Evolutionary conservation across 1,140 invertebrate genomes (phyloP), one percentile per base, ranked within the genome.

Genomic region (Tetraneura akinire): DNA sequence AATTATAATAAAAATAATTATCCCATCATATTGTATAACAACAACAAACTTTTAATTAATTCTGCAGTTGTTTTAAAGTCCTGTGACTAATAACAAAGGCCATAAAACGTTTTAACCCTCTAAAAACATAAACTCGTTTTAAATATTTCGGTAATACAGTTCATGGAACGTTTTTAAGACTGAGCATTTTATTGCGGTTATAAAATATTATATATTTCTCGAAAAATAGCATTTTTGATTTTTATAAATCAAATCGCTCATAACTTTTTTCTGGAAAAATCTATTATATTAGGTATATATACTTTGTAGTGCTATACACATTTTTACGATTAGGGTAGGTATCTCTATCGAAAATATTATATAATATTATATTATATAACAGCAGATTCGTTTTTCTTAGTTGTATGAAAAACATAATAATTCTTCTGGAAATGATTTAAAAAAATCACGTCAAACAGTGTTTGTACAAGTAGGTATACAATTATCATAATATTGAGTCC

Each of bases 31-130:
- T n/a, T n/a, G n/a, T 62, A 29, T 29, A 18, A 62, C 18, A 16
- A 18, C 14, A 62, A 32, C 16, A 62, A 18, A 62, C 26, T 62
- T 62, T 62, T 62, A 62, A 62, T 62, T 9, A 32, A 32, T 32
- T 62, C 5, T 32, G 29, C 16, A 2, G 16, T 32, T 62, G 26
- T 62, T n/a, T 62, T 29, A 62, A 62, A 32, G 57, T 16, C 16
- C 29, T 3, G 18, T 1, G 6, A 62, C 14, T 62, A 62, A 62
- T 62, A 62, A 29, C 57, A 29, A 62, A 62, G 29, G 18, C 57
- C 29, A 29, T 14, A 32, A 62, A 62, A 62, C 18, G 60, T 62
- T 62, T 62, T 62, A 62, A 62, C 60, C 29, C 60, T 62, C 32
- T 32, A 29, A 62, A 62, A 29, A 37, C 18, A 37, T 37, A 1